Evolutionary conservation across 2,888 invertebrate species (phyloP), one percentile per base, ranked within the genome.

Genomic region (Panopea generosa): DNA sequence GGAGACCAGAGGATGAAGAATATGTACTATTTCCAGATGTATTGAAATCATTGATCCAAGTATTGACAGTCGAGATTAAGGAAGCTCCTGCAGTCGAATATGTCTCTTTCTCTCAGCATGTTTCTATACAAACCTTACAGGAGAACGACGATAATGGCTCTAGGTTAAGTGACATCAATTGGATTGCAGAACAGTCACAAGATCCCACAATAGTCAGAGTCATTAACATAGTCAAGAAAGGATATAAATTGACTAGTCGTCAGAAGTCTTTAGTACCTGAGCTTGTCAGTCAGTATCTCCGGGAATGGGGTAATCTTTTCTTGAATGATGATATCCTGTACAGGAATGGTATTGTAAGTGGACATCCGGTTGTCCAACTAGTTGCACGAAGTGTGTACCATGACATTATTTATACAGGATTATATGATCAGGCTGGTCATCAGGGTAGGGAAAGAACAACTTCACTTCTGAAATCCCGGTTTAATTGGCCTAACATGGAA

Each of bases 361-460:
- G 40, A 11, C 40, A 40, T 40, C 40, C 40, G 16, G 40, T 40
- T 11, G 40, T 40, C 16, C 40, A 40, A 16, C 16, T 40, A 16
- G n/a, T n/a, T n/a, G n/a, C 45, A 56, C 9, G 18, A 20, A 2
- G 53, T 53, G 38, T n/a, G n/a, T n/a, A n/a, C n/a, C n/a, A n/a
- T n/a, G n/a, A n/a, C n/a, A n/a, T n/a, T n/a, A n/a, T n/a, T n/a
- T n/a, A n/a, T n/a, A n/a, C n/a, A n/a, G n/a, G n/a, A n/a, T n/a
- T n/a, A n/a, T n/a, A n/a, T n/a, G 52, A 63, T 63, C 18, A 40
- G 1, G 14, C 20, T 2, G 63, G 63, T n/a, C 26, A 53, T 24
- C 63, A 53, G 40, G 45, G 76, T 24, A 16, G 69, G n/a, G 76
- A 77, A 20, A 2, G 68, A n/a, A 73, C 77, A 2, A 2, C 18